Conservation (phyloP, 2,888 invertebrate genomes). For the Mimumesa dahlbomi region DNA sequence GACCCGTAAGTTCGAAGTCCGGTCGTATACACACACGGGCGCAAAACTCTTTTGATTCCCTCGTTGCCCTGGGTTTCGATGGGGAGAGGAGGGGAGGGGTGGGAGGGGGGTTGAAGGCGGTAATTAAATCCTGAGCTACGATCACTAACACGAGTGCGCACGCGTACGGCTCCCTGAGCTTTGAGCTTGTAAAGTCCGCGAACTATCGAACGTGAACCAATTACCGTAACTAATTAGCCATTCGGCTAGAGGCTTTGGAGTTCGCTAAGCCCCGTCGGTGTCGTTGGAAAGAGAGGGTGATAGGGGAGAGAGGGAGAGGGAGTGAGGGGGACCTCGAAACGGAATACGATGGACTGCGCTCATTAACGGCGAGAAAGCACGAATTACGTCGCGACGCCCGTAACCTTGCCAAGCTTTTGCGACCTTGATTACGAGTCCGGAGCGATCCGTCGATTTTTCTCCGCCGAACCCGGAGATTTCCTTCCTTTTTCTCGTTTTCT, state of each 20-base stretch:
- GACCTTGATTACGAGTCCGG: conserved; percentile 46
- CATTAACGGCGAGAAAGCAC: conserved; percentile 2
- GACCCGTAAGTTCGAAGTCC: conserved; percentile 44
- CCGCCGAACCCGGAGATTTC: neutral
- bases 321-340: neutral
- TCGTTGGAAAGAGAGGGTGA: conserved; percentile 15
- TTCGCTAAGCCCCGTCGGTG: conserved; percentile 53
- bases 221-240: conserved; percentile 68
- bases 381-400: conserved; percentile 1
- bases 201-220: conserved; percentile 68
- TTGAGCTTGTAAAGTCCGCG: conserved; percentile 61
- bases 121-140: conserved; percentile 63
- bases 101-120: conserved; percentile 52
- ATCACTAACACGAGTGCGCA: conserved; percentile 35
- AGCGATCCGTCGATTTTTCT: neutral
- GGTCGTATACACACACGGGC: neutral
- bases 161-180: conserved; percentile 42
- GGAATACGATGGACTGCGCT: neutral
- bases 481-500: neutral
- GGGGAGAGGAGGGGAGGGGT: no score
- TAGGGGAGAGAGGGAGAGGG: conserved; percentile 1
- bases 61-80: no score
- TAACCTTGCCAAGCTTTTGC: conserved; percentile 24
- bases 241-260: conserved; percentile 57
- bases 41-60: conserved; percentile 51